These are phyloP conservation scores for Arrhamphus sclerolepis DNA, from an alignment of 2,797 vertebrate species.

Conservation along the genomic window DNA sequence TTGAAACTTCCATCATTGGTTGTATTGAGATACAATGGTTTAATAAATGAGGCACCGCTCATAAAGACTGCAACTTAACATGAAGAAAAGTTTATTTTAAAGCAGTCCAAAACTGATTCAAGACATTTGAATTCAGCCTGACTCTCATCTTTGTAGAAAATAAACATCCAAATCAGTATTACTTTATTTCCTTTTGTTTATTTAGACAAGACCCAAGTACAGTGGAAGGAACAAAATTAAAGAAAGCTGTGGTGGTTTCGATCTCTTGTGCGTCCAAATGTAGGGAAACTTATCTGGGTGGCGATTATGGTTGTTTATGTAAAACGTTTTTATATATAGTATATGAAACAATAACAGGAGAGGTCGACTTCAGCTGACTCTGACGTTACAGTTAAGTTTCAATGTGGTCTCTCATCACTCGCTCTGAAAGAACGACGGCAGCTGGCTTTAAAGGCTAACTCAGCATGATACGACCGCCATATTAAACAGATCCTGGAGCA, in stretches of 20 bases:
- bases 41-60: background rate
- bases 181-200: conserved; percentile 29
- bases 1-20: background rate
- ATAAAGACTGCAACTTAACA: background rate
- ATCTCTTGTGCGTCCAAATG: conserved; percentile 31
- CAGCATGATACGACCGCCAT: conserved; percentile 60
- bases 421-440: conserved; percentile 48
- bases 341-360: conserved; percentile 60
- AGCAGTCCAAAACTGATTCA: conserved; percentile 19
- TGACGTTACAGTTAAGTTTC: conserved; percentile 49
- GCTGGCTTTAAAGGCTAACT: conserved; percentile 65
- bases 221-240: conserved; percentile 8
- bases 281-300: conserved; percentile 37
- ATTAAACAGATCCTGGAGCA: conserved; percentile 59
- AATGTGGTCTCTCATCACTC: conserved; percentile 69
- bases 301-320: conserved; percentile 68
- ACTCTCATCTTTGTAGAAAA: background rate
- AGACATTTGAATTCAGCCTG: conserved; percentile 4
- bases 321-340: conserved; percentile 49
- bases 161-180: background rate
- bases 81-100: background rate
- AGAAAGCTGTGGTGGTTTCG: conserved; percentile 10
- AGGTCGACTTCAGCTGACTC: conserved; percentile 49
- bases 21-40: background rate
- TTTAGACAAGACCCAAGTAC: conserved; percentile 22